These are phyloP conservation scores for Tridacna gigas DNA, from an alignment of 2,888 invertebrate species.

Conservation along the genomic window DNA sequence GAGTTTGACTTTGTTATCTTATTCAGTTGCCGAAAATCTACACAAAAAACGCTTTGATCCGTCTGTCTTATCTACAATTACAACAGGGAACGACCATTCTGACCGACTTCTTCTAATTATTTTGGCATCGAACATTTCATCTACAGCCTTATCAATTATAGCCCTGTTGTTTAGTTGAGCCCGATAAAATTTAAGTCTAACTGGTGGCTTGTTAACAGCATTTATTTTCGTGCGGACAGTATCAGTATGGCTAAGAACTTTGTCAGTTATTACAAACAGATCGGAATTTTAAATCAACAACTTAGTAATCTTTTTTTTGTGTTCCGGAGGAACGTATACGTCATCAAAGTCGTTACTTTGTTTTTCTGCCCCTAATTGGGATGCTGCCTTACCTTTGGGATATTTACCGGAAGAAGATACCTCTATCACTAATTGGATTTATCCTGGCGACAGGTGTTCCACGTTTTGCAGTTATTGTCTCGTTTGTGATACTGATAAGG, in stretches of 20 bases:
- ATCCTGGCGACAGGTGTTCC: background rate
- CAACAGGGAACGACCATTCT: constrained; percentile 1
- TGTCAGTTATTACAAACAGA: background rate
- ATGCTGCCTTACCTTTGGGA: too few relatives aligned
- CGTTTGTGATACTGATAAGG: too few relatives aligned
- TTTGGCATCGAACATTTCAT: too few relatives aligned
- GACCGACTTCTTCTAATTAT: background rate
- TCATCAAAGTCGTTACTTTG: too few relatives aligned
- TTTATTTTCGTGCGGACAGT: constrained; percentile 13
- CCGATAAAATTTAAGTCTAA: constrained; percentile 25
- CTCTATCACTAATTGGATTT: background rate
- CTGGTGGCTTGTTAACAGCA: constrained; percentile 13
- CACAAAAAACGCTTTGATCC: constrained; percentile 12
- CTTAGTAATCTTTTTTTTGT: too few relatives aligned
- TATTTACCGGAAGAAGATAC: background rate
- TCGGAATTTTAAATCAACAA: too few relatives aligned
- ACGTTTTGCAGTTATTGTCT: too few relatives aligned
- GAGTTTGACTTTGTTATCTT: constrained; percentile 29
- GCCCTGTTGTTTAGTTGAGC: constrained; percentile 5
- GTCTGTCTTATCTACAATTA: constrained; percentile 1
- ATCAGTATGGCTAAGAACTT: background rate
- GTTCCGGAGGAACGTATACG: too few relatives aligned
- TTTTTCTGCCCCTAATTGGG: too few relatives aligned
- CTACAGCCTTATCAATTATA: too few relatives aligned
- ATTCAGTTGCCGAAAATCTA: constrained; percentile 10